Evolutionary conservation across 2,888 invertebrate species (phyloP).

Genomic region (Orthonychiurus folsomi): DNA sequence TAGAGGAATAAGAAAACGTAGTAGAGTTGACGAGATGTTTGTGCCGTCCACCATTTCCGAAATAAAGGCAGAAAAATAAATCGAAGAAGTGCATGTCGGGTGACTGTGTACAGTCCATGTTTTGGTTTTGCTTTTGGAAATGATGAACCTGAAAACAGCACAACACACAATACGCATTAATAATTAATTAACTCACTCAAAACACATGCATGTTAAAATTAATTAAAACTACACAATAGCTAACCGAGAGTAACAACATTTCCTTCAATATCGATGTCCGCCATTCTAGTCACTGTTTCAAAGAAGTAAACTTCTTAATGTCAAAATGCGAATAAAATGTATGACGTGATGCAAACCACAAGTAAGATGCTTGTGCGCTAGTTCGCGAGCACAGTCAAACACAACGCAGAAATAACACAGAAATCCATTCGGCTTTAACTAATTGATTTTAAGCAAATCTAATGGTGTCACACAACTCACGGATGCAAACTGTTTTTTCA

Average conservation of each 20-base stretch:
- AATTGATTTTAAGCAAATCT: too few relatives aligned
- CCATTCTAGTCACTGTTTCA: neutral
- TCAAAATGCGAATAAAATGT: too few relatives aligned
- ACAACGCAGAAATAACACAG: too few relatives aligned
- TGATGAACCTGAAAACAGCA: slow-evolving; percentile 63
- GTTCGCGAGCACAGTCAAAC: too few relatives aligned
- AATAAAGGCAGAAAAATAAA: slow-evolving; percentile 75
- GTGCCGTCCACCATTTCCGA: slow-evolving; percentile 81
- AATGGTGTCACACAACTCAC: too few relatives aligned
- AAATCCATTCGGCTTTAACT: too few relatives aligned
- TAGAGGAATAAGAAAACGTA: slow-evolving; percentile 64
- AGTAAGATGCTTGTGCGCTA: too few relatives aligned
- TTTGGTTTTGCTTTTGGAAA: slow-evolving; percentile 94
- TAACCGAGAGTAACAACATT: neutral
- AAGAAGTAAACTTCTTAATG: too few relatives aligned
- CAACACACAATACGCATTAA: neutral
- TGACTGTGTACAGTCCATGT: slow-evolving; percentile 75
- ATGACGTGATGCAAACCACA: too few relatives aligned
- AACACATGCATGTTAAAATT: neutral
- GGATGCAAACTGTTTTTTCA: too few relatives aligned
- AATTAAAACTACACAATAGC: neutral
- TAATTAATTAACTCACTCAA: neutral
- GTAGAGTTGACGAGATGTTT: slow-evolving; percentile 70
- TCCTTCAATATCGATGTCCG: neutral
- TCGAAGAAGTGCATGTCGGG: slow-evolving; percentile 70